Base-by-base conservation (phyloP, 2,888 invertebrate genomes). In the Sinhomidia bicolor region DNA sequence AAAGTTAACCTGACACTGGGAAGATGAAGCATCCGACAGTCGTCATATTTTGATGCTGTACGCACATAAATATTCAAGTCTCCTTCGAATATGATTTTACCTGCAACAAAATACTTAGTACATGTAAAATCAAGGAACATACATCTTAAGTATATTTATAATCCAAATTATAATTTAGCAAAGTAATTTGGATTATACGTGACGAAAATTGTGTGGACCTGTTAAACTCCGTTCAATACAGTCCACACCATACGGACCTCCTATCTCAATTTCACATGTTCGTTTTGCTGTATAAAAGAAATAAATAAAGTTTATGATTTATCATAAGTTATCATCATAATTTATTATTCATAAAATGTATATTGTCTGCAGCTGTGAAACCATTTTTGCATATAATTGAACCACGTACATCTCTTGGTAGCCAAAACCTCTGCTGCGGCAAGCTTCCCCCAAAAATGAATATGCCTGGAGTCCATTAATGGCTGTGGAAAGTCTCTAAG, bases 41-140 rank as follows among this genome's bases (percentile, higher is more conserved):
- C 99, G 94, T 99, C 99, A 94, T 99, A 99, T 93, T 99, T 99
- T 89, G 99, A 99, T 0, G 99, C 99, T 0, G 99, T 99, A 87
- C 99, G 95, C 1, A 99, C 98, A 93, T 97, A 98, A 92, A 99
- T 97, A 94, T 98, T 98, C 89, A 99, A 94, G 93, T 99, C 97
- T 1, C 99, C 99, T 93, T 98, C 97, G 93, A 98, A 96, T 78
- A 98, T 96, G 87, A 98, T 96, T 94, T 97, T 97, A 0, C 96
- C 96, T 96, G 93, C 54, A 94, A 93, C 88, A 41, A 71, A 23
- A 44, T n/a, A 51, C 12, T 14, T 71, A 47, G 4, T 9, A 36
- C 44, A 23, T 74, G 20, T 12, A 36, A 32, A 41, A 23, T 36
- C 29, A 47, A 54, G 10, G 0, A 4, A 10, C 12, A n/a, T n/a